Base-by-base conservation (phyloP, 2,888 invertebrate genomes). In the Celastrina argiolus region DNA sequence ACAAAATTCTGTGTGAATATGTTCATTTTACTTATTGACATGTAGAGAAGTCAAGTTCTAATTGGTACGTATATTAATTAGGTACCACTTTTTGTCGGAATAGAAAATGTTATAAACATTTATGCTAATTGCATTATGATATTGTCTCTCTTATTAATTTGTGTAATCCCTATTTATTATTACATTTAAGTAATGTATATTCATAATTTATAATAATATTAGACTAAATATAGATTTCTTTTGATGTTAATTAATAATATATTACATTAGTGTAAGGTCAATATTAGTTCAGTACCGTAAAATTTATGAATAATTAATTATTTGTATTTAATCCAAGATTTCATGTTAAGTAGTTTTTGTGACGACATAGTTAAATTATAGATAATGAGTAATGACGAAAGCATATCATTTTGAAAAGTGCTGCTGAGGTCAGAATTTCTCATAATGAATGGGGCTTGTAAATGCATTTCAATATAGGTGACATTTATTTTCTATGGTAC, bases 101-200 rank as follows among this genome's bases (percentile, higher is more conserved):
- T 39, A 61, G 61, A 61, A 39, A 61, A 61, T 61, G 61, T 61
- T 61, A 22, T 61, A 36, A 61, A 61, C 67, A 67, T 67, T 69
- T 68, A 65, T 69, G 65, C 73, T 81, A 85, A 82, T 83, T 82
- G 84, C 83, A 85, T 85, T 81, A 84, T 84, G 84, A 88, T 90
- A 88, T 89, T 88, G 88, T 85, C 88, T 89, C 88, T 89, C 87
- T 90, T 83, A 83, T 83, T 84, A 73, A 76, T 81, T 89, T 88
- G 79, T 88, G 84, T 90, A 88, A 88, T 89, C 86, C 81, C 86
- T 90, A 90, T 89, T 90, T 90, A 90, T 90, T 89, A 85, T 85
- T 86, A 88, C 78, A 87, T 86, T 87, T 89, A 89, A 88, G 88
- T 90, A 88, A 88, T 79, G 84, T 87, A 86, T 88, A 84, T 79